Evolutionary conservation across 2,888 invertebrate genomes (phyloP).

Genomic region (Xestoiulus laeticollis): DNA sequence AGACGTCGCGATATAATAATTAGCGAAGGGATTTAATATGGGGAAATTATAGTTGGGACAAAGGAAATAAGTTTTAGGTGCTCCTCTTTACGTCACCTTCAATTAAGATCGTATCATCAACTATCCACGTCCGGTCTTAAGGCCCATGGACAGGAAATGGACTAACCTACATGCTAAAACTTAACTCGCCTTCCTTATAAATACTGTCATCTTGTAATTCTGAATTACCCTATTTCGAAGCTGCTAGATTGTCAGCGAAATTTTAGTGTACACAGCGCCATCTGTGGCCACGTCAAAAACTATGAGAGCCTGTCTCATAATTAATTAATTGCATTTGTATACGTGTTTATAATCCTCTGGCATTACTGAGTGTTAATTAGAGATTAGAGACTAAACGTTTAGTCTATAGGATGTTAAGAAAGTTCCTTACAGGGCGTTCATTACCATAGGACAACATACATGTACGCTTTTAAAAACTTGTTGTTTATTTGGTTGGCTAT

Average conservation of each 20-base stretch:
- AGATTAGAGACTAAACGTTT: too few species aligned
- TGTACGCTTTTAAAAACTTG: not conserved
- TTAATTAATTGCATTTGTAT: not conserved
- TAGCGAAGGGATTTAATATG: not conserved
- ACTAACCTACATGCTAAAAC: not conserved
- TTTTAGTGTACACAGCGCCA: not conserved
- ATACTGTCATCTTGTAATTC: not conserved
- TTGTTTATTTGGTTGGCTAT: not conserved
- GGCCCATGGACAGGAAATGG: conserved; percentile 6
- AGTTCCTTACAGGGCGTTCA: not conserved
- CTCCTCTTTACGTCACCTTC: conserved; percentile 32
- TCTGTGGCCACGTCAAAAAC: not conserved
- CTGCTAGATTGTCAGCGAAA: not conserved
- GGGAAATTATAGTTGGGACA: not conserved
- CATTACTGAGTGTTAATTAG: not conserved
- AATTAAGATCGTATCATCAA: conserved; percentile 30
- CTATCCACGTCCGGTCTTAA: conserved; percentile 12
- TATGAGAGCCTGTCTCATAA: not conserved
- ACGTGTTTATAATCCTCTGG: not conserved
- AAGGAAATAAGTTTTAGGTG: conserved; percentile 24
- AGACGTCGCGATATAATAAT: not conserved
- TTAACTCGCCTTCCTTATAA: not conserved
- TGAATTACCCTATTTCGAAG: not conserved
- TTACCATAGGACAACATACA: not conserved
- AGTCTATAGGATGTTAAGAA: not conserved